Percentiles rank a stretch among this genome's conserved stretches.
Evolutionary conservation across 2,113 vertebrate species (phyloP).

Genomic region (Rhagologus leucostigma): DNA sequence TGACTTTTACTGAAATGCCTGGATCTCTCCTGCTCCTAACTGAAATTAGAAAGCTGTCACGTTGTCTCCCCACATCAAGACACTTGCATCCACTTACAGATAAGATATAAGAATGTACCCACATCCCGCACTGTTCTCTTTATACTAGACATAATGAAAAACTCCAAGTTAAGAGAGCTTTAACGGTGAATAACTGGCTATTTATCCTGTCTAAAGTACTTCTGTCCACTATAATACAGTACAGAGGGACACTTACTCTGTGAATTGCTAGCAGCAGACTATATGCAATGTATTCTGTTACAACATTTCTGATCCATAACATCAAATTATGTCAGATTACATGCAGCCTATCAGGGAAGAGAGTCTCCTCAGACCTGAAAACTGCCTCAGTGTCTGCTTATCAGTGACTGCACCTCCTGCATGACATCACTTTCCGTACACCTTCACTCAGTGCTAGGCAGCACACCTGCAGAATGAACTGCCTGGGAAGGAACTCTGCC

Average conservation of each 20-base stretch:
- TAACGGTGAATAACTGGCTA: background rate
- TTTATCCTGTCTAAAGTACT: background rate
- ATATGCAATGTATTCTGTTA: background rate
- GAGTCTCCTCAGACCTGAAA: background rate
- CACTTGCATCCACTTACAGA: background rate
- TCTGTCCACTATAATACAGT: background rate
- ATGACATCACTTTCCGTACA: background rate
- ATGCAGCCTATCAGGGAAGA: background rate
- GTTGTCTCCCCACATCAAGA: background rate
- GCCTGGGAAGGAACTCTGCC: background rate
- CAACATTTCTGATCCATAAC: background rate
- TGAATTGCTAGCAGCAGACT: background rate
- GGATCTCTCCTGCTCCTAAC: background rate
- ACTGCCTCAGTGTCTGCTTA: background rate
- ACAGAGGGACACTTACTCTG: background rate
- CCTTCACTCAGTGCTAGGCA: background rate
- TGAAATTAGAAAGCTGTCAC: background rate
- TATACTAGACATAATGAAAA: background rate
- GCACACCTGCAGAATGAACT: background rate
- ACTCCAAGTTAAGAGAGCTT: background rate
- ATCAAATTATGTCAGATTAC: constrained; percentile 3
- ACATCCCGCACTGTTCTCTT: background rate
- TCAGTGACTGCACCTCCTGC: background rate
- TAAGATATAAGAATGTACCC: background rate
- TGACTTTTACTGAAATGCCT: background rate